These are phyloP conservation scores for Diloba caeruleocephala DNA, from an alignment of 2,888 invertebrate species.

Conservation along the genomic window DNA sequence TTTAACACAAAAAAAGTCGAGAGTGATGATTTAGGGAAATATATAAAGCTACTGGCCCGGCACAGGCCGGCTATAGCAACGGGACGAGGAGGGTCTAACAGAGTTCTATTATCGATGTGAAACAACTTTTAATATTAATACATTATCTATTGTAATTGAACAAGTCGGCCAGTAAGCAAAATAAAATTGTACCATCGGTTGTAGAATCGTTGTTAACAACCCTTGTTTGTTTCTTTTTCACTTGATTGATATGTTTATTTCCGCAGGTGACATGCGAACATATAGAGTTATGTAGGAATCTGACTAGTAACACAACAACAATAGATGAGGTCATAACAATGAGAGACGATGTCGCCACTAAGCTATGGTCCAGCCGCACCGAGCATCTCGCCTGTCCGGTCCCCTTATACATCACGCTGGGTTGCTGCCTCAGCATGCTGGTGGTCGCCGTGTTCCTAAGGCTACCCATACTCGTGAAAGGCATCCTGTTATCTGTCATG, in stretches of 20 bases:
- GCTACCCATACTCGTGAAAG: constrained; percentile 95
- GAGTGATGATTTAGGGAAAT: no score
- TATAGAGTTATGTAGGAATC: constrained; percentile 77
- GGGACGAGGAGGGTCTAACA: no score
- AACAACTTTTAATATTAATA: no score
- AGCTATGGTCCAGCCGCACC: constrained; percentile 77
- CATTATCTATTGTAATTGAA: no score
- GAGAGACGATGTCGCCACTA: constrained; percentile 69
- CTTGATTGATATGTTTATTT: background rate
- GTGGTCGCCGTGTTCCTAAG: constrained; percentile 95
- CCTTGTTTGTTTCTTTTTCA: no score
- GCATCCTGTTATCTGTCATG: constrained; percentile 93
- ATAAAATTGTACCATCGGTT: no score
- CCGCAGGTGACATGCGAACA: constrained; percentile 83
- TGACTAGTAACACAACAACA: constrained; percentile 83
- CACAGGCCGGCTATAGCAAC: no score
- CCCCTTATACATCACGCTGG: constrained; percentile 96
- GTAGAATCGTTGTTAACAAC: no score
- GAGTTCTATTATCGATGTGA: no score
- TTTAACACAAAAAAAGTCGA: no score
- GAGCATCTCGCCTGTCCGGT: constrained; percentile 95
- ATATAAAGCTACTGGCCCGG: no score
- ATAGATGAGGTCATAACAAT: constrained; percentile 85
- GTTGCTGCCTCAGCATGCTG: constrained; percentile 95
- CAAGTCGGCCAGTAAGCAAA: no score